Evolutionary conservation across 1,140 invertebrate genomes (phyloP), one percentile per base, ranked within the genome.

Genomic region (Alviniconcha marisindica): DNA sequence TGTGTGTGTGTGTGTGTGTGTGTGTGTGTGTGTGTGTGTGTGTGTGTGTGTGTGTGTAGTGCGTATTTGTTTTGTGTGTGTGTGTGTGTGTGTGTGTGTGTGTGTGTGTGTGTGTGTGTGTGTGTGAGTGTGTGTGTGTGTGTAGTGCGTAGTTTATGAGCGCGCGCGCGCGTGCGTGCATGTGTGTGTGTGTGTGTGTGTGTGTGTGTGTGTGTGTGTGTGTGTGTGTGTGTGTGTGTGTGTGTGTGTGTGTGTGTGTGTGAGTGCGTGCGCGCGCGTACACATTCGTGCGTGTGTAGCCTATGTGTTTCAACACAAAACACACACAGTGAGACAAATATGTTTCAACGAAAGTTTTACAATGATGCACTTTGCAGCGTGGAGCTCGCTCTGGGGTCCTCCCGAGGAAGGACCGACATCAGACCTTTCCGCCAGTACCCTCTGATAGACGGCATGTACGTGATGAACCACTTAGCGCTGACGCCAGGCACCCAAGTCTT

Each of bases 361-460:
- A 10, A 24, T 18, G 2, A 4, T 36, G 4, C 31, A 38, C n/a
- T n/a, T 76, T 73, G 18, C 66, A 86, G 83, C 38, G 33, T 84
- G 54, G 83, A 86, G 71, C 51, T 82, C 21, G 85, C 77, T 15
- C 24, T 86, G 2, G 82, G 85, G 21, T 42, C 76, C 7, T 42
- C 33, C 36, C 21, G 56, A 31, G 82, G 80, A 56, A 44, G 51
- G 12, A 63, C 80, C 40, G 77, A 86, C 38, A 48, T 86, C 33
- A 42, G 18, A 4, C 31, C 51, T 12, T 86, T 82, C 74, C 38
- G 21, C 24, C 31, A 81, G 21, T 60, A 60, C 31, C 4, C 36
- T 36, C 56, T 76, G 14, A 24, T 51, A 1, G 56, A 81, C 76
- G 76, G 78, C 24, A 60, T 73, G 18, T 81, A 81, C 42, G 21